These are phyloP conservation scores for Falcaria lacertinaria DNA, from an alignment of 2,888 invertebrate genomes.

Conservation along the genomic window DNA sequence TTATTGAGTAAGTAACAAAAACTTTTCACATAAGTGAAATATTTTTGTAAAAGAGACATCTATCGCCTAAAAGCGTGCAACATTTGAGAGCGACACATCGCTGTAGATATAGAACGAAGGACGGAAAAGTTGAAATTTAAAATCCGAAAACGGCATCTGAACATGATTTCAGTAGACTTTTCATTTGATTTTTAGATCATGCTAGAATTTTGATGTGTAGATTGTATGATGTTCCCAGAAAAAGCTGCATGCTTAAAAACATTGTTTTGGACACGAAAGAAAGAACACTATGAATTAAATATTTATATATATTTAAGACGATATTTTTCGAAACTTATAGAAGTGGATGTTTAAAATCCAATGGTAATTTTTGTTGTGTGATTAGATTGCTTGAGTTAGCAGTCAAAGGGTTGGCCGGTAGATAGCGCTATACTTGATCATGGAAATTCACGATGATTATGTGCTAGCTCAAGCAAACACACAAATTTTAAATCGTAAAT, in stretches of 20 bases:
- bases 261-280: constrained; percentile 62
- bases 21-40: too few species aligned
- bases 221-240: constrained; percentile 39
- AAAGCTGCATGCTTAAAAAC: constrained; percentile 39
- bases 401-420: neutral
- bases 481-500: constrained; percentile 17
- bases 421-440: neutral
- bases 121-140: too few species aligned
- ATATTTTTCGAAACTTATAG: constrained; percentile 75
- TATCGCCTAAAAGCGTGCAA: neutral
- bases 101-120: too few species aligned
- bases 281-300: constrained; percentile 24
- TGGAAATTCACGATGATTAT: neutral
- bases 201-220: constrained; percentile 72
- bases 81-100: too few species aligned
- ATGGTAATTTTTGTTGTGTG: constrained; percentile 26
- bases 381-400: constrained; percentile 30
- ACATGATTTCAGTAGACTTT: constrained; percentile 22
- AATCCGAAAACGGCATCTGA: too few species aligned
- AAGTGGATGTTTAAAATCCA: constrained; percentile 27
- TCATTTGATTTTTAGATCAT: constrained; percentile 54
- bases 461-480: neutral
- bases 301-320: constrained; percentile 27
- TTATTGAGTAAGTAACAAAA: too few species aligned
- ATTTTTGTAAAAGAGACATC: neutral